Conservation (phyloP, 2,888 invertebrate species). For the Drosophila quinaria region DNA sequence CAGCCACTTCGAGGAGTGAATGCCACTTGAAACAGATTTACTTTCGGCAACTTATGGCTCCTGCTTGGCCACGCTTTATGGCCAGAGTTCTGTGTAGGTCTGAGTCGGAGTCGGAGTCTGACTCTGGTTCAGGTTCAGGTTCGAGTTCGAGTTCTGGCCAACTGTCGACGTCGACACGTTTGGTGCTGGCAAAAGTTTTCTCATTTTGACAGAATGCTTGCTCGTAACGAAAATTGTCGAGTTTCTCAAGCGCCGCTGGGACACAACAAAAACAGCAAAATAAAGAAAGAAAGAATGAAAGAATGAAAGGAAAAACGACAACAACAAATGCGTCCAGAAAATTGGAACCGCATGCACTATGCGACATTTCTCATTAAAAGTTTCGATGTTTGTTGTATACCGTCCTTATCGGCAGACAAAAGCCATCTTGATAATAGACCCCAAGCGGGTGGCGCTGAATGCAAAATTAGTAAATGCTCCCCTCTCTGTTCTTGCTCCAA, state of each 20-base stretch:
- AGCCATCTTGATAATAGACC: conserved; percentile 70
- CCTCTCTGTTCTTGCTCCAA: neutral
- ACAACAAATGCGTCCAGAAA: conserved; percentile 38
- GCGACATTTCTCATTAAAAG: conserved; percentile 78
- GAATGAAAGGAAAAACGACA: conserved; percentile 21
- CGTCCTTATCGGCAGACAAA: conserved; percentile 76
- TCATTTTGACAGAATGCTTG: conserved; percentile 75
- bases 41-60: conserved; percentile 73
- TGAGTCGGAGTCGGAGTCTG: neutral
- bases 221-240: conserved; percentile 80
- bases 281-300: neutral
- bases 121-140: conserved; percentile 2
- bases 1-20: conserved; percentile 65
- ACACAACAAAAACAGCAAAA: conserved; percentile 21
- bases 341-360: conserved; percentile 61
- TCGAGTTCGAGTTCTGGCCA: conserved; percentile 29
- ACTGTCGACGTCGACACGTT: conserved; percentile 65
- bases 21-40: conserved; percentile 80
- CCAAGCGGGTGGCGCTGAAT: conserved; percentile 25
- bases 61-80: conserved; percentile 56
- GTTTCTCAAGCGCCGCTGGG: conserved; percentile 68
- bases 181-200: conserved; percentile 77
- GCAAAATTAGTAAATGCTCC: conserved; percentile 24
- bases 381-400: conserved; percentile 64
- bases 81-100: conserved; percentile 15